Conservation (phyloP, 2,113 vertebrate genomes). For the Pimephales promelas region DNA sequence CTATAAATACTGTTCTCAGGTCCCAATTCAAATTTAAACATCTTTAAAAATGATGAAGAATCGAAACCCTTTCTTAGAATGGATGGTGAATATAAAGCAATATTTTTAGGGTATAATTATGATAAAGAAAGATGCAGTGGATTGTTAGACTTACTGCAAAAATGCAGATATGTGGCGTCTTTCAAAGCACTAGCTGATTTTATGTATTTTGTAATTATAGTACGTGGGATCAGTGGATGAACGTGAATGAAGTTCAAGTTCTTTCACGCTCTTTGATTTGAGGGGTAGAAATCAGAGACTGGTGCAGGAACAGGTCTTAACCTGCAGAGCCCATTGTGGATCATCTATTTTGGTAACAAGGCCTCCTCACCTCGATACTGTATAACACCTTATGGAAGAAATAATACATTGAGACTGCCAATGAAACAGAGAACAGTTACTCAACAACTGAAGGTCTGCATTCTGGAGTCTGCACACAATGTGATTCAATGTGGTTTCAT, state of each 20-base stretch:
- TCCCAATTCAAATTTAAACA: not conserved
- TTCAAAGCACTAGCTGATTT: not conserved
- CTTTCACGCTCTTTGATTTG: conserved; percentile 48
- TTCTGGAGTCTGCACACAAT: not conserved
- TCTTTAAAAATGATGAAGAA: not conserved
- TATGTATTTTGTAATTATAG: not conserved
- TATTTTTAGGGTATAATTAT: not conserved
- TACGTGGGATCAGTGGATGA: conserved; percentile 42
- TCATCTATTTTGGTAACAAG: conserved; percentile 61
- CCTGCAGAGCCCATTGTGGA: conserved; percentile 58
- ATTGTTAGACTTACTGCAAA: not conserved
- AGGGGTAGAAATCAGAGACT: conserved; percentile 39
- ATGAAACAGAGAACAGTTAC: conserved; percentile 24
- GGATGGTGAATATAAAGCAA: not conserved
- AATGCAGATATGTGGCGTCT: not conserved
- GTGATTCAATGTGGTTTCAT: not conserved
- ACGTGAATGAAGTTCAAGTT: conserved; percentile 49
- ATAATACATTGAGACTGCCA: not conserved
- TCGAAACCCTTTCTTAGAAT: not conserved
- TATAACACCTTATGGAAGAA: conserved; percentile 22
- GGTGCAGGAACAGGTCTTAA: conserved; percentile 50
- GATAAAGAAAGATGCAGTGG: not conserved
- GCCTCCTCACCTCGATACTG: conserved; percentile 48
- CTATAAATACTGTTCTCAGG: not conserved
- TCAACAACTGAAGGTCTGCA: not conserved